Conservation (phyloP, 2,888 invertebrate species). For the Protonemura montana region DNA sequence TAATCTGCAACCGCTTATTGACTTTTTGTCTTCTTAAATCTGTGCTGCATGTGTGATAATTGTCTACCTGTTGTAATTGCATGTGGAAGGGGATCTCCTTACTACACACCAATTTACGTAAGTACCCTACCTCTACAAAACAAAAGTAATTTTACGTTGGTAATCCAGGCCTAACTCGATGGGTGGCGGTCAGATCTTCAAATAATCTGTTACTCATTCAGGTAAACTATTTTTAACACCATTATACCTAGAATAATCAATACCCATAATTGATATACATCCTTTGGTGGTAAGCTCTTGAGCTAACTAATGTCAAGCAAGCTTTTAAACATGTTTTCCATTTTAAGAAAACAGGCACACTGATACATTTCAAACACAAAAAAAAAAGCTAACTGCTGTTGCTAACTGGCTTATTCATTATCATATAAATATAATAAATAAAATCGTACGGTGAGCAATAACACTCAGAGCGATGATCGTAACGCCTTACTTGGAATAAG, state of each 20-base stretch:
- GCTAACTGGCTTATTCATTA: conserved; percentile 1
- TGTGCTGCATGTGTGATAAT: background rate
- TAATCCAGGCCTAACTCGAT: conserved; percentile 2
- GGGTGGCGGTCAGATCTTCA: conserved; percentile 36
- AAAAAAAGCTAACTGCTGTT: background rate
- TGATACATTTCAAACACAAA: too few relatives aligned
- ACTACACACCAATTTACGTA: background rate
- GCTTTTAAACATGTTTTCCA: too few relatives aligned
- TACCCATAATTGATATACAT: background rate
- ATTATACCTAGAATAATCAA: background rate
- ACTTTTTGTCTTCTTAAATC: background rate
- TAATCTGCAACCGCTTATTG: too few relatives aligned
- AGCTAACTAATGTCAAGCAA: background rate
- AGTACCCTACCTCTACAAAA: background rate
- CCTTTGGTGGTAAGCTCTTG: background rate
- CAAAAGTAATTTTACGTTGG: conserved; percentile 17
- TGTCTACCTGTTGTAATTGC: conserved; percentile 7
- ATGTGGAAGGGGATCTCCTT: background rate
- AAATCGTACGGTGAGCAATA: background rate
- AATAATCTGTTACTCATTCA: conserved; percentile 18
- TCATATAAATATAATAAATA: conserved; percentile 15
- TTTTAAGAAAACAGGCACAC: too few relatives aligned
- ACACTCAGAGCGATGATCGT: background rate
- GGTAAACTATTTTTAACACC: background rate
- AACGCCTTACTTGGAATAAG: background rate